Percentiles rank a stretch among this genome's conserved stretches.
Evolutionary conservation across 2,888 invertebrate genomes (phyloP).

Genomic region (Dryomyza anilis): DNA sequence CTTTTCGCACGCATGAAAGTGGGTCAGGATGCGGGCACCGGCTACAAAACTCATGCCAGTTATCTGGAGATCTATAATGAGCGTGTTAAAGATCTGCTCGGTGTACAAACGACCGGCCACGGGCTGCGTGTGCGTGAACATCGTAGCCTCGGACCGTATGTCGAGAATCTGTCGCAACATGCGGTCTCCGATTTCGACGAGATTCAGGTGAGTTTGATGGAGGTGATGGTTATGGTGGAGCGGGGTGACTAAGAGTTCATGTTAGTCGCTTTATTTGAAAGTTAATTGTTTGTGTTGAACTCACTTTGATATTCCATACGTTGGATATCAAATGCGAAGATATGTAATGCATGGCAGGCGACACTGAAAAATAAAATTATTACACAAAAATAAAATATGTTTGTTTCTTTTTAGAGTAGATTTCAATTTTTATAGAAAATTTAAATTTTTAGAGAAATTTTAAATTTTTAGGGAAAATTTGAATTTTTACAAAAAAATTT

Average conservation of each 20-base stretch:
- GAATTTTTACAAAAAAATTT: too few relatives aligned
- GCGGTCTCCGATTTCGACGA: conserved; percentile 85
- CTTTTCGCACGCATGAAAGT: conserved; percentile 81
- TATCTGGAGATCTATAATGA: conserved; percentile 88
- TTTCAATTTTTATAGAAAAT: too few relatives aligned
- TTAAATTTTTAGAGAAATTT: too few relatives aligned
- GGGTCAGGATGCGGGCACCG: conserved; percentile 80
- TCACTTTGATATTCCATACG: too few relatives aligned
- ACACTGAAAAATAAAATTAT: too few relatives aligned
- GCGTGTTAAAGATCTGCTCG: conserved; percentile 74
- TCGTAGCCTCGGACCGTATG: conserved; percentile 80
- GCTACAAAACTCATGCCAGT: conserved; percentile 85
- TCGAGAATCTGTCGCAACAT: conserved; percentile 85
- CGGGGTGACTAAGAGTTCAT: not conserved
- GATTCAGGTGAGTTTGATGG: conserved; percentile 70
- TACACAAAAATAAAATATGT: too few relatives aligned
- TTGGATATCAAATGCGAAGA: too few relatives aligned
- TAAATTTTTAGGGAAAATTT: too few relatives aligned
- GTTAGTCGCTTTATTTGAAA: conserved; percentile 9
- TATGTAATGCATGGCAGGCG: too few relatives aligned
- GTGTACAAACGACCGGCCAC: conserved; percentile 67
- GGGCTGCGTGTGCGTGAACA: conserved; percentile 80
- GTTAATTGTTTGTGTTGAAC: conserved; percentile 14
- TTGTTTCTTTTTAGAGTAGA: too few relatives aligned
- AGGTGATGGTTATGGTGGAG: not conserved